phyloP scores from a whole-genome alignment of 64 coral and sea anemone species.

The Hydrozoanthus tunicans region DNA sequence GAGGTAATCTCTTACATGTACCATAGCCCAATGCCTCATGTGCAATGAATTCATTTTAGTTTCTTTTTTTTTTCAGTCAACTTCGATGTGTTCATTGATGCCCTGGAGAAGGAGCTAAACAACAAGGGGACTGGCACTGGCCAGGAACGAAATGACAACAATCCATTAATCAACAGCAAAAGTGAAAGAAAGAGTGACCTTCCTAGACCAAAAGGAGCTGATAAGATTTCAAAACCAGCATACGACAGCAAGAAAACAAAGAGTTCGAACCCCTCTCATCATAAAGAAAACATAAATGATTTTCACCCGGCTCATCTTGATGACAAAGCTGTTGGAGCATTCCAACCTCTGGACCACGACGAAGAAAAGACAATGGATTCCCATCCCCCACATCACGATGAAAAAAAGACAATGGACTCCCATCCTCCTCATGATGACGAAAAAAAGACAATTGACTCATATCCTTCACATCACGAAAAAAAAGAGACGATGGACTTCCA shows the following conservation, averaged over 20 bases:
- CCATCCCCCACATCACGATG: neutral
- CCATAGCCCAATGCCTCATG: neutral
- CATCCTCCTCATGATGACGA: neutral
- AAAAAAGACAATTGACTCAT: neutral
- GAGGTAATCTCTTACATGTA: neutral
- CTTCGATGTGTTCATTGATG: conserved; percentile 25
- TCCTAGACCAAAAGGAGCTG: neutral
- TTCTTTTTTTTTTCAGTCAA: conserved; percentile 5
- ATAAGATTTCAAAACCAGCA: neutral
- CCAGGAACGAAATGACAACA: neutral
- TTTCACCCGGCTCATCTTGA: neutral
- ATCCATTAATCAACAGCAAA: neutral
- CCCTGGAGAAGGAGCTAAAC: neutral
- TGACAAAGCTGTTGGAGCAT: neutral
- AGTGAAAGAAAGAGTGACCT: neutral
- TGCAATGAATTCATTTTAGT: neutral
- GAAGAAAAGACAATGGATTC: neutral
- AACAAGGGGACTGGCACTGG: neutral
- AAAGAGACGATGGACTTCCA: neutral
- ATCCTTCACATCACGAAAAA: neutral
- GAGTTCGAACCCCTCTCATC: neutral
- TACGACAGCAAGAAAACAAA: neutral
- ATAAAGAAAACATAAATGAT: neutral
- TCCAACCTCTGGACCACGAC: neutral
- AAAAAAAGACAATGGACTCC: neutral